phyloP scores from a whole-genome alignment of 1,140 invertebrate species.

The Brachionus manjavacas region DNA sequence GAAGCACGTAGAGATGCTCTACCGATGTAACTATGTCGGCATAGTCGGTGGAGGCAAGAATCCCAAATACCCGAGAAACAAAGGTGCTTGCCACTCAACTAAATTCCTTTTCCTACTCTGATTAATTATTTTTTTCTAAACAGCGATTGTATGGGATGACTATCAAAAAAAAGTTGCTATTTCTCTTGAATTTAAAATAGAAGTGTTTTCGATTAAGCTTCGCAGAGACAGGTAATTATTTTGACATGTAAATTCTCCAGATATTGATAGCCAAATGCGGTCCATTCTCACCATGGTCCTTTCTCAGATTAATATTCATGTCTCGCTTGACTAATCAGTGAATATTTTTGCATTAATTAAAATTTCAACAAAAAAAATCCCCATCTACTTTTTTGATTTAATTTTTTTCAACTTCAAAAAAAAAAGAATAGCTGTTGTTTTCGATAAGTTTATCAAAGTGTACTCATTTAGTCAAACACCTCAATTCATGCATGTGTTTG shows the following conservation, averaged over 20 bases:
- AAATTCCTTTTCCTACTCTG: background rate
- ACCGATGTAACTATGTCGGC: constrained; percentile 92
- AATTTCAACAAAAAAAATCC: background rate
- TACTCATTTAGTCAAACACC: constrained; percentile 95
- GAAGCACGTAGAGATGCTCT: constrained; percentile 92
- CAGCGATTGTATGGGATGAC: constrained; percentile 96
- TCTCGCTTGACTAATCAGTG: background rate
- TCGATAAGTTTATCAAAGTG: constrained; percentile 92
- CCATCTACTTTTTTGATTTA: background rate
- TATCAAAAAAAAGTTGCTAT: constrained; percentile 86
- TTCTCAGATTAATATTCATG: background rate
- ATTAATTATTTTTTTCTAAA: background rate
- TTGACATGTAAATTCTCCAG: background rate
- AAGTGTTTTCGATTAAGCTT: constrained; percentile 80
- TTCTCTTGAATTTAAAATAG: constrained; percentile 83
- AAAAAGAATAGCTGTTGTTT: constrained; percentile 81
- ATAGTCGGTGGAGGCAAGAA: constrained; percentile 84
- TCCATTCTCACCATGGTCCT: background rate
- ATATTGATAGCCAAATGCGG: background rate
- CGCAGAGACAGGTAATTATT: constrained; percentile 68
- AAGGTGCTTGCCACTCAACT: constrained; percentile 61
- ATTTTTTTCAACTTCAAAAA: background rate
- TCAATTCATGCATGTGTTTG: constrained; percentile 88
- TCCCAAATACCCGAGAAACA: constrained; percentile 85
- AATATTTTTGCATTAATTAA: background rate